Percentiles rank a stretch among this genome's conserved stretches.
These are phyloP conservation scores for Zaprionus lineosus DNA, from an alignment of 2,888 invertebrate genomes.

Conservation along the genomic window DNA sequence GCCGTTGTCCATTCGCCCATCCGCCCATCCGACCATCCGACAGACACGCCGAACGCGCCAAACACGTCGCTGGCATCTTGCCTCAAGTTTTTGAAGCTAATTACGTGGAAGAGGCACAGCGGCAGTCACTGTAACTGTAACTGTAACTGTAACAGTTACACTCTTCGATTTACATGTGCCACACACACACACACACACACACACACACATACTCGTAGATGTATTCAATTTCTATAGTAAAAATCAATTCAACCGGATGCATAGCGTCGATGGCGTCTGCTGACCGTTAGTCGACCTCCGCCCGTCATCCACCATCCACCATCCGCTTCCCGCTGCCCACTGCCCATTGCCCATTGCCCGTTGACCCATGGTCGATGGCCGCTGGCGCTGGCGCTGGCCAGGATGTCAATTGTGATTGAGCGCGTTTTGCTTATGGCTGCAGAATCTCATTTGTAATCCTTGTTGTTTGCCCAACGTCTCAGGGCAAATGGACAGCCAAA, in stretches of 20 bases:
- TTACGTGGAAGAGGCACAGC: slow-evolving; percentile 63
- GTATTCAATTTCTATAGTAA: slow-evolving; percentile 25
- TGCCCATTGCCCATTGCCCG: slow-evolving; percentile 1
- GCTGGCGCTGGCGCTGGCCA: slow-evolving; percentile 37
- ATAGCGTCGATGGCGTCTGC: slow-evolving; percentile 51
- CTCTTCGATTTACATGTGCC: slow-evolving; percentile 48
- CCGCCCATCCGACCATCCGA: too few species aligned
- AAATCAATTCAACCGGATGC: slow-evolving; percentile 76
- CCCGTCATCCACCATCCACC: slow-evolving; percentile 5
- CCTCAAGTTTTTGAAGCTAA: slow-evolving; percentile 68
- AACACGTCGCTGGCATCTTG: slow-evolving; percentile 68
- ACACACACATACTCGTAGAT: slow-evolving; percentile 12
- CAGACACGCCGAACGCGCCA: slow-evolving; percentile 22
- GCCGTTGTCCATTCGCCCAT: slow-evolving; percentile 25
- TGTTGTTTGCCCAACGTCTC: slow-evolving; percentile 62
- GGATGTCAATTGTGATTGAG: slow-evolving; percentile 69
- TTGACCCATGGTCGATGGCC: too few species aligned
- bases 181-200: slow-evolving; percentile 16
- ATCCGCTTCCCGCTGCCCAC: slow-evolving; percentile 9
- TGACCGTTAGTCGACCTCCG: slow-evolving; percentile 50
- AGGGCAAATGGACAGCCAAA: slow-evolving; percentile 58
- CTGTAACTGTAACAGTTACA: slow-evolving; percentile 21
- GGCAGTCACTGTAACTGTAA: slow-evolving; percentile 36
- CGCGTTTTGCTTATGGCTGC: slow-evolving; percentile 71
- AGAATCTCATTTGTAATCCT: slow-evolving; percentile 49